Conservation (phyloP, 2,888 invertebrate genomes). For the Morpho achilles region DNA sequence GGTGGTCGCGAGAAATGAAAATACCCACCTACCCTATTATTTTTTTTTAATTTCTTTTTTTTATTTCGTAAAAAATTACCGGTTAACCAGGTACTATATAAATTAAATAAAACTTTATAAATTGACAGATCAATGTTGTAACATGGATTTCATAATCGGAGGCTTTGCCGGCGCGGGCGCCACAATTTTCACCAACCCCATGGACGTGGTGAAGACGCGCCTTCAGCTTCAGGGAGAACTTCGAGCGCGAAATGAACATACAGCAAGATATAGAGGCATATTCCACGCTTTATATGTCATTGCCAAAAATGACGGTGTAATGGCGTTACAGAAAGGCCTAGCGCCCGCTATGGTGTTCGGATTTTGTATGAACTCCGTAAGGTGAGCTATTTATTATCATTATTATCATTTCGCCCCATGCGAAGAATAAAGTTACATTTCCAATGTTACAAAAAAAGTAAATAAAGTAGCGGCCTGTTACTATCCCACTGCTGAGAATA, state of each 20-base stretch:
- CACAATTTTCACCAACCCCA: slow-evolving; percentile 90
- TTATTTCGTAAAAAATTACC: too few relatives aligned
- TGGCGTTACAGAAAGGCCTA: slow-evolving; percentile 88
- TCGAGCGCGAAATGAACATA: slow-evolving; percentile 75
- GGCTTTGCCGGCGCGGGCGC: slow-evolving; percentile 86
- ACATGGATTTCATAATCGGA: slow-evolving; percentile 86
- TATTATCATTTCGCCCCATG: too few relatives aligned
- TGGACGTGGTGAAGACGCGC: slow-evolving; percentile 93
- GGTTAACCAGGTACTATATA: too few relatives aligned
- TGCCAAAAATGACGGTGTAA: slow-evolving; percentile 84
- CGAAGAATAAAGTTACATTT: too few relatives aligned
- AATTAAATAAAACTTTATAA: too few relatives aligned
- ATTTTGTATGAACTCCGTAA: slow-evolving; percentile 78
- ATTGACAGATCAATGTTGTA: neutral
- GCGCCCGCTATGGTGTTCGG: slow-evolving; percentile 91
- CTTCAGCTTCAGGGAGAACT: slow-evolving; percentile 91
- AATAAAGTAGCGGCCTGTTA: too few relatives aligned
- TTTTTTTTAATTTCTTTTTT: too few relatives aligned
- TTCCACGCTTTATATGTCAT: slow-evolving; percentile 88
- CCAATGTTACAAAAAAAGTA: too few relatives aligned
- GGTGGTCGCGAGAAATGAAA: too few relatives aligned
- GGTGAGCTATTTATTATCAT: slow-evolving; percentile 44
- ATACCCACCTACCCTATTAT: too few relatives aligned
- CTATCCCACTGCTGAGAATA: too few relatives aligned
- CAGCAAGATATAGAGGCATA: slow-evolving; percentile 82